Base-by-base conservation (phyloP, 2,888 invertebrate genomes). In the Herminia tarsipennalis region DNA sequence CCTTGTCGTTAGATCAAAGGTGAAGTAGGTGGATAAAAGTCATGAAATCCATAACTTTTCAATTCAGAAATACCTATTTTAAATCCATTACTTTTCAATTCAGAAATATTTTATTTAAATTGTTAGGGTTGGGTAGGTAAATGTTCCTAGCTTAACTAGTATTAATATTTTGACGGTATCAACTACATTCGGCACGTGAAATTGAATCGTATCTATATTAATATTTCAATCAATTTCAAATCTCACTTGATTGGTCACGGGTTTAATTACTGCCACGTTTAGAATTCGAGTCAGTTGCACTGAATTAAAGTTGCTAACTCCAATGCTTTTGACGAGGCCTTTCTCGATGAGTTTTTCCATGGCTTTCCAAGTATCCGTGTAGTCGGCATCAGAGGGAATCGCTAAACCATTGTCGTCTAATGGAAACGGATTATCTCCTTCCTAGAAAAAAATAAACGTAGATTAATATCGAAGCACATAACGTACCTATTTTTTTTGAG, bases 291-390 rank as follows among this genome's bases (percentile, higher is more conserved):
- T 92, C 35, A 95, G 83, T 78, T 96, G 96, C 43, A 92, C 83
- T 29, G 92, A 93, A 78, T 95, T 96, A 70, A 96, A 96, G 81
- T 96, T 96, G 21, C 95, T 95, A 20, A 95, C 64, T 3, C 95
- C 95, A 66, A 96, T 95, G 22, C 94, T 93, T 56, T 92, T 94
- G 0, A 92, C 92, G 6, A 95, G 78, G 1, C 95, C 95, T 52
- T 88, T 86, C 32, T 93, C 86, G 9, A 94, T 93, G 33, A 93
- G 83, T 44, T 93, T 88, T 76, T 96, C 96, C 94, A 96, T 92
- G 10, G 90, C 95, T 72, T 92, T 92, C 93, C 94, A 94, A 0
- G 94, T 93, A 52, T 94, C 96, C 16, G 94, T 62, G 67, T 92
- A 95, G 76, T 95, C 94, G 3, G 93, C 93, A 66, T 94, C 93